Conservation (phyloP, 2,888 invertebrate species). For the Synanthedon tipuliformis region DNA sequence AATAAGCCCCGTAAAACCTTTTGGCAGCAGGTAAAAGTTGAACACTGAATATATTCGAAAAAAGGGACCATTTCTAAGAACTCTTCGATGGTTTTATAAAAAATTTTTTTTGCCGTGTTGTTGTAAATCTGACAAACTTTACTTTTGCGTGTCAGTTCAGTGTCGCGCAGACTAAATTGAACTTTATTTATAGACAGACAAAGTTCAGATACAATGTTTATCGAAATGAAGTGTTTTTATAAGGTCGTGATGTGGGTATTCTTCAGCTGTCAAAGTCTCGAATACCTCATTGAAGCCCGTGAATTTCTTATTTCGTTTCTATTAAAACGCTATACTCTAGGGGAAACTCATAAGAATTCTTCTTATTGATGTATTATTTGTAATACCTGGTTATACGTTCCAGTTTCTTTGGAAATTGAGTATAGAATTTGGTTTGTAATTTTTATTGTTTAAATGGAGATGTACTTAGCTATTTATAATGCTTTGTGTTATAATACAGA, state of each 20-base stretch:
- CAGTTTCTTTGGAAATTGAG: no score
- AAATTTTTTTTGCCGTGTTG: conserved; percentile 18
- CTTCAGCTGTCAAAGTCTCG: not conserved
- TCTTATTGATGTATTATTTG: no score
- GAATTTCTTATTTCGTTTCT: not conserved
- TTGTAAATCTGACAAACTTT: conserved; percentile 9
- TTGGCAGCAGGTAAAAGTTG: conserved; percentile 32
- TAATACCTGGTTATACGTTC: no score
- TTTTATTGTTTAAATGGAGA: no score
- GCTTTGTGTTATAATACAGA: no score
- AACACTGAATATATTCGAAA: conserved; percentile 20
- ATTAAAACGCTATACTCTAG: not conserved
- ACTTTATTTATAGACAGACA: not conserved
- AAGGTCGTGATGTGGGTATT: not conserved
- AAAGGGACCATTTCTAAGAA: conserved; percentile 52
- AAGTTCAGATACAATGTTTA: not conserved
- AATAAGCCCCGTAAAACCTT: not conserved
- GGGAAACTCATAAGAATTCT: no score
- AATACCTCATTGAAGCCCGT: not conserved
- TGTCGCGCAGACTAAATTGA: not conserved
- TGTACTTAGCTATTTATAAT: no score
- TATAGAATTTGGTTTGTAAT: no score
- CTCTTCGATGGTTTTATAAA: conserved; percentile 14
- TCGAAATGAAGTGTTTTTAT: not conserved
- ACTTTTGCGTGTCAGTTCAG: conserved; percentile 7